phyloP scores from a whole-genome alignment of 2,888 invertebrate species.

The Bombylius major region DNA sequence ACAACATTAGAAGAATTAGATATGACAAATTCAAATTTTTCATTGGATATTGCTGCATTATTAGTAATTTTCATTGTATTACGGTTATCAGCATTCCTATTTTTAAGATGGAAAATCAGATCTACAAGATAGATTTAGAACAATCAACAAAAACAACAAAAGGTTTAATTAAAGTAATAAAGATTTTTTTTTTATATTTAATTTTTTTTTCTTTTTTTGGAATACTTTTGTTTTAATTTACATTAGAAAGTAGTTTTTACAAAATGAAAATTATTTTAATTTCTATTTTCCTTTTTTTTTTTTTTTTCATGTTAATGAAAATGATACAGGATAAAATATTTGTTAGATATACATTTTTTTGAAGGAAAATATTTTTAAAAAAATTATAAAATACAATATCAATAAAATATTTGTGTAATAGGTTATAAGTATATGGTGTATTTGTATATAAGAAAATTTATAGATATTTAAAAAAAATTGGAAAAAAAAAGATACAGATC shows the following conservation, averaged over 20 bases:
- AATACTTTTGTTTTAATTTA: background rate
- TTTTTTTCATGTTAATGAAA: background rate
- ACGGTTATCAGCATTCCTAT: constrained; percentile 69
- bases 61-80: constrained; percentile 66
- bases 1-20: constrained; percentile 79
- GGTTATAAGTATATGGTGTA: background rate
- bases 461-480: background rate
- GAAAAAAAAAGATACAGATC: background rate
- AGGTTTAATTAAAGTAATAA: no score
- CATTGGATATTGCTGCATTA: constrained; percentile 66
- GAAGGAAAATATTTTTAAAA: no score
- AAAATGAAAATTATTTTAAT: no score
- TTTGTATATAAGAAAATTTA: background rate
- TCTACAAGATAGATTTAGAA: constrained; percentile 50
- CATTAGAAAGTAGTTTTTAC: no score
- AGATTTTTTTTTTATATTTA: no score
- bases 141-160: background rate
- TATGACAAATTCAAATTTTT: constrained; percentile 68
- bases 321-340: no score
- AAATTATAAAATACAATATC: no score
- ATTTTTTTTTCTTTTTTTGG: background rate
- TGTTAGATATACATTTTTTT: no score
- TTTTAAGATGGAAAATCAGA: constrained; percentile 77
- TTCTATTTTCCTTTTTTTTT: background rate
- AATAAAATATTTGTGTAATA: background rate